Conservation (phyloP, 2,113 vertebrate genomes). For the Laticauda laticaudata region DNA sequence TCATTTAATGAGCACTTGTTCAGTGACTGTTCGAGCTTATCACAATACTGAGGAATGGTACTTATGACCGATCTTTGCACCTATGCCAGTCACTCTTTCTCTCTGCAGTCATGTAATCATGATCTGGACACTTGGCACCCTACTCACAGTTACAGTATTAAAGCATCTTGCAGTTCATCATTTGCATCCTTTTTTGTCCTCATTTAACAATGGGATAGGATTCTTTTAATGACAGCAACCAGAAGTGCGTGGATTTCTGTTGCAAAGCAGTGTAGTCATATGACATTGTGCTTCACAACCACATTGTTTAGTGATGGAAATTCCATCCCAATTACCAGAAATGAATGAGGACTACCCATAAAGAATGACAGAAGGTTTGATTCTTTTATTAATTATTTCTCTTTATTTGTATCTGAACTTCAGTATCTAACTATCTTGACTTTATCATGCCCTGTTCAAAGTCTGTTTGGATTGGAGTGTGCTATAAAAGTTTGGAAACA, state of each 20-base stretch:
- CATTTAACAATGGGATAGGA: not conserved
- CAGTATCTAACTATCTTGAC: not conserved
- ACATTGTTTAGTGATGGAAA: not conserved
- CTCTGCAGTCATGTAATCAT: not conserved
- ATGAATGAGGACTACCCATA: not conserved
- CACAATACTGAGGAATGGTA: not conserved
- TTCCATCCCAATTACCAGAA: not conserved
- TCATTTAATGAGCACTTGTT: not conserved
- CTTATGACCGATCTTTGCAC: not conserved
- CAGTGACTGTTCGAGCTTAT: not conserved
- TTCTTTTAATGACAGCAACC: not conserved
- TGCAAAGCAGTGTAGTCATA: not conserved
- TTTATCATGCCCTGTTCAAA: not conserved
- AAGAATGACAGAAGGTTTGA: not conserved
- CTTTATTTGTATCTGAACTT: not conserved
- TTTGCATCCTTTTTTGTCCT: not conserved
- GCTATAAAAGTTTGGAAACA: not conserved
- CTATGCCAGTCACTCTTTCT: not conserved
- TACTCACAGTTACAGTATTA: not conserved
- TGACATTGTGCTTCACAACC: not conserved
- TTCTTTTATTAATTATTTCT: not conserved
- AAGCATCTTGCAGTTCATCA: not conserved
- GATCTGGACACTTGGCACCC: not conserved
- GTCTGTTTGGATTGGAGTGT: not conserved
- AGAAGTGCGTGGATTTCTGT: not conserved